Conservation (phyloP, 1,140 invertebrate genomes). For the Parasteatoda tepidariorum region DNA sequence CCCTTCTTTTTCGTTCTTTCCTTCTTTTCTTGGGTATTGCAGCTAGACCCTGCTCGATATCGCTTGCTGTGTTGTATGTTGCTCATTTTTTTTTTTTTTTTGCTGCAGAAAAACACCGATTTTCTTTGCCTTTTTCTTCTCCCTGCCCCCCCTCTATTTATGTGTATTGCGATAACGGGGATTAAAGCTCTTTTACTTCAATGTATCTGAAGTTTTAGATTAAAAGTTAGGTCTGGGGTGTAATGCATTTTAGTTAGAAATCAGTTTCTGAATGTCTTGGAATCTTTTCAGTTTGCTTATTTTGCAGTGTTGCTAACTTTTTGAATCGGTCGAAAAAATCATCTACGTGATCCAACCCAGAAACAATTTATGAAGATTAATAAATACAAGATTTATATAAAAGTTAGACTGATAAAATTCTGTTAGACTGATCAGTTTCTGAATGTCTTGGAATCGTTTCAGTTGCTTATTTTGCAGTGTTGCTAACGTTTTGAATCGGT, state of each 20-base stretch:
- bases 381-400: too few species aligned
- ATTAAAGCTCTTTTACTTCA: neutral
- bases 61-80: slow-evolving; percentile 24
- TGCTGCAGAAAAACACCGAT: slow-evolving; percentile 24
- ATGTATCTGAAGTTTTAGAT: slow-evolving; percentile 8
- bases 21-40: slow-evolving; percentile 37
- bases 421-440: too few species aligned
- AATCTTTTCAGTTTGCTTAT: too few species aligned
- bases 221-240: slow-evolving; percentile 21
- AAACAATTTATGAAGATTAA: too few species aligned
- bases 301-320: too few species aligned
- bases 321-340: too few species aligned
- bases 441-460: too few species aligned
- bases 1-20: slow-evolving; percentile 2
- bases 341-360: too few species aligned
- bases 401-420: too few species aligned
- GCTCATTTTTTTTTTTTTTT: slow-evolving; percentile 13
- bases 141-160: neutral
- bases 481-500: too few species aligned
- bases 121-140: neutral
- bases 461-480: too few species aligned
- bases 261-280: too few species aligned
- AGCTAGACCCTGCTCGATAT: slow-evolving; percentile 33
- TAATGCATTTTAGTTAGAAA: slow-evolving; percentile 1
- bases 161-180: neutral